These are phyloP conservation scores for Colinus virginianus DNA, from an alignment of 2,113 vertebrate genomes.

Conservation along the genomic window DNA sequence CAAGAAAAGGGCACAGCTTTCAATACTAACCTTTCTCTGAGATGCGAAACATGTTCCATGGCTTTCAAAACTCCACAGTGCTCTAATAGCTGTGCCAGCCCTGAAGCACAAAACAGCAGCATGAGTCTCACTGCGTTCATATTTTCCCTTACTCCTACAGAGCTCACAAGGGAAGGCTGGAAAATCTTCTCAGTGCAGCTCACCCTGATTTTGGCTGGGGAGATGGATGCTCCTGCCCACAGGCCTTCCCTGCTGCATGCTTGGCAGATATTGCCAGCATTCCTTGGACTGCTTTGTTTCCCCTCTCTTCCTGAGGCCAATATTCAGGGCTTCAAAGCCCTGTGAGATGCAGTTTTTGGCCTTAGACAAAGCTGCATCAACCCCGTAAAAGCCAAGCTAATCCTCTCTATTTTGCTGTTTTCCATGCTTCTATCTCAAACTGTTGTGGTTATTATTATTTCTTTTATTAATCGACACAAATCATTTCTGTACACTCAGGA, in stretches of 20 bases:
- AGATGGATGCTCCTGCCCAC: not conserved
- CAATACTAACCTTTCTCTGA: not conserved
- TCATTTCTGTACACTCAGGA: not conserved
- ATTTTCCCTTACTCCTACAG: not conserved
- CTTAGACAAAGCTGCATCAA: not conserved
- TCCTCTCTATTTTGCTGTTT: not conserved
- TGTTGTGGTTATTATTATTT: not conserved
- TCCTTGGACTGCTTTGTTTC: not conserved
- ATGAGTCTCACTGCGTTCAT: not conserved
- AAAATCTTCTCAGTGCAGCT: not conserved
- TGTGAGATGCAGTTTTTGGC: not conserved
- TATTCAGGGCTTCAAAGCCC: not conserved
- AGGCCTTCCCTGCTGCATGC: not conserved
- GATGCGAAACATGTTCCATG: not conserved
- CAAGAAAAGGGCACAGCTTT: accelerated
- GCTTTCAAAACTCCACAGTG: not conserved
- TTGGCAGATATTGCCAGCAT: not conserved
- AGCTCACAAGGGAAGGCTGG: not conserved
- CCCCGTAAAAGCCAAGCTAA: not conserved
- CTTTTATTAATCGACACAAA: not conserved
- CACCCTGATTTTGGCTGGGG: not conserved
- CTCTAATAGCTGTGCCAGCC: not conserved
- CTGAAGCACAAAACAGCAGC: not conserved
- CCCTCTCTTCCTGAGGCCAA: not conserved
- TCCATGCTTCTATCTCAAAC: not conserved